Evolutionary conservation across 2,113 vertebrate genomes (phyloP), one percentile per base, ranked within the genome.

Genomic region (rat (Rattus norvegicus)): DNA sequence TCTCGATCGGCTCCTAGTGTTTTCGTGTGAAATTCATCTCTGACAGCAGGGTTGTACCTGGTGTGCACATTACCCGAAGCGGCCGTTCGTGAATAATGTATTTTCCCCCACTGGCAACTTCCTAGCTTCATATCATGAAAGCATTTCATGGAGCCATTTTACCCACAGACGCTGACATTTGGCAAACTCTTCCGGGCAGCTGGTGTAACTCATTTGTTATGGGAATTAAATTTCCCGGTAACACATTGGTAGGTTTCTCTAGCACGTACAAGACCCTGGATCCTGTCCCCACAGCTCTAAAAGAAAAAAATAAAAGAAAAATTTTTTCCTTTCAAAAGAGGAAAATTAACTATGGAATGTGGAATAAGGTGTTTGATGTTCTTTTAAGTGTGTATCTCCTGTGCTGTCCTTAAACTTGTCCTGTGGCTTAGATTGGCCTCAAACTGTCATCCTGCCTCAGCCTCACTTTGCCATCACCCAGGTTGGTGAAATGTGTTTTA

Each of bases 71-170:
- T 19, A 30, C 47, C 17, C 3, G 20, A 16, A n/a, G 86, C 36
- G 69, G 8, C 17, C 12, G 2, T 7, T 72, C 24, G 1, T 24
- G 33, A 39, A 30, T 56, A 7, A 16, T 14, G 22, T 22, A 43
- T 49, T 13, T 83, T 39, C 12, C 4, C 0, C 0, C 17, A 76
- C 56, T 5, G 28, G 13, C 0, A 17, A 19, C n/a, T 28, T 2
- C 69, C 0, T 3, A 13, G n/a, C 39, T 69, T 77, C 39, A 0
- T 24, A 24, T 22, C 84, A 24, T 11, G 36, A 39, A 56, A 7
- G n/a, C 69, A 0, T 56, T 65, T 69, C 47, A 0, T 24, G 80
- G 19, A 47, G 33, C 22, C 20, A 70, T 81, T 72, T 83, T 77
- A 49, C 28, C 79, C 47, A 11, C 12, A n/a, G 43, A 56, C 43